Base-by-base conservation (phyloP, 2,888 invertebrate species). In the Vannuccia rotundouncinata region DNA sequence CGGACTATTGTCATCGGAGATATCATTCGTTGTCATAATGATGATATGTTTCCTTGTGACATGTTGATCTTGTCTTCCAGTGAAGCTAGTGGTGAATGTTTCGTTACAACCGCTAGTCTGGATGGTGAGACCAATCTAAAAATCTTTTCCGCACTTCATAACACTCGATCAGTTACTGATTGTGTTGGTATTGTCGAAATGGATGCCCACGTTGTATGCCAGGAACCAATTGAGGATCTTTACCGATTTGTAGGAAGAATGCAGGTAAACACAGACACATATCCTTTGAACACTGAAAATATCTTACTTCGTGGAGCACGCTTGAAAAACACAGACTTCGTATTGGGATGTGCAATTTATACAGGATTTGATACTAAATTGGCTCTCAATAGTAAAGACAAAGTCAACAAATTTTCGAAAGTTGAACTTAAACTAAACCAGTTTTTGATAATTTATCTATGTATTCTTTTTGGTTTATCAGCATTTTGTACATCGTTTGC, bases 51-150 rank as follows among this genome's bases (percentile, higher is more conserved):
- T 10, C 94, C 94, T 0, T 94, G 94, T 81, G 94, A 94, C 88
- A 85, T 94, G 82, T 90, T 94, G 1, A 86, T 94, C 82, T 87
- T 94, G 0, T 91, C 92, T 29, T 91, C 92, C 0, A 91, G 91
- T 0, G 92, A 92, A 82, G 89, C 90, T 0, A 90, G 91, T 81
- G 92, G 92, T 0, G 91, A 91, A 84, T 93, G 93, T 85, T 92
- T 91, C 86, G 90, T 94, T 74, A 94, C 93, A 31, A 94, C 94
- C 0, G 93, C 93, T 22, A 94, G 94, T 88, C 89, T 94, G 75
- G 94, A 94, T 84, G 94, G 94, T 0, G 93, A 93, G 88, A 92
- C 92, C 0, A 93, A 92, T 85, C 88, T 93, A 75, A 93, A 93
- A 89, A 66, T 29, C 17, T 73, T 81, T 29, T 31, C 2, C 1